A percentile compares a stretch with the other conserved stretches of the same genome.
These are phyloP conservation scores for Drosophila paracracens DNA, from an alignment of 2,888 invertebrate genomes.

Conservation along the genomic window DNA sequence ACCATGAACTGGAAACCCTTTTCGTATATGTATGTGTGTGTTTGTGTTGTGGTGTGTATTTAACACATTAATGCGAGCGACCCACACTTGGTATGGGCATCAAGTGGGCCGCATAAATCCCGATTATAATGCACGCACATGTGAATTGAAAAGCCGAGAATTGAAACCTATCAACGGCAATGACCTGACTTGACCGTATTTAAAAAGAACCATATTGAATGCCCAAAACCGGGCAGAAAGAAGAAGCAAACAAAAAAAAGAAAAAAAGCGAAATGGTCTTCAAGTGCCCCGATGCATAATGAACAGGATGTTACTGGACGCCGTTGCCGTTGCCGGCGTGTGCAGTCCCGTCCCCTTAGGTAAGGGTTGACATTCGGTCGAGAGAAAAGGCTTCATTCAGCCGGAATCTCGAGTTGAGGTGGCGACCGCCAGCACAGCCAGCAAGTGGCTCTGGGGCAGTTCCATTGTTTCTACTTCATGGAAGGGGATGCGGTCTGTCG, in stretches of 20 bases:
- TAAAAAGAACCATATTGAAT: constrained; percentile 45
- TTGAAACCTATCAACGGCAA: constrained; percentile 54
- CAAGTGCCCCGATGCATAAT: constrained; percentile 72
- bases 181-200: constrained; percentile 40
- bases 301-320: constrained; percentile 69
- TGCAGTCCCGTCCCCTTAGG: constrained; percentile 47
- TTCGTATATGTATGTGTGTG: constrained; percentile 17
- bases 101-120: constrained; percentile 74
- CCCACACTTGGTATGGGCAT: constrained; percentile 43
- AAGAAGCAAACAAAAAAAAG: constrained; percentile 32
- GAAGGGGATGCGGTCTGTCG: constrained; percentile 2
- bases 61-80: constrained; percentile 68
- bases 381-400: constrained; percentile 52
- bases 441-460: constrained; percentile 60
- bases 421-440: constrained; percentile 57
- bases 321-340: constrained; percentile 50
- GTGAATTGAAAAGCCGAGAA: constrained; percentile 51
- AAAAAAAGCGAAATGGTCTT: constrained; percentile 67
- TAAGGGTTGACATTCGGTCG: constrained; percentile 73
- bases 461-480: constrained; percentile 42
- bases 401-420: constrained; percentile 62
- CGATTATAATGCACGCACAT: constrained; percentile 75
- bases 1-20: constrained; percentile 62
- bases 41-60: constrained; percentile 51
- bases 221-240: constrained; percentile 25